Base-by-base conservation (phyloP, 2,888 invertebrate genomes). In the Aleiodes leptofemur region DNA sequence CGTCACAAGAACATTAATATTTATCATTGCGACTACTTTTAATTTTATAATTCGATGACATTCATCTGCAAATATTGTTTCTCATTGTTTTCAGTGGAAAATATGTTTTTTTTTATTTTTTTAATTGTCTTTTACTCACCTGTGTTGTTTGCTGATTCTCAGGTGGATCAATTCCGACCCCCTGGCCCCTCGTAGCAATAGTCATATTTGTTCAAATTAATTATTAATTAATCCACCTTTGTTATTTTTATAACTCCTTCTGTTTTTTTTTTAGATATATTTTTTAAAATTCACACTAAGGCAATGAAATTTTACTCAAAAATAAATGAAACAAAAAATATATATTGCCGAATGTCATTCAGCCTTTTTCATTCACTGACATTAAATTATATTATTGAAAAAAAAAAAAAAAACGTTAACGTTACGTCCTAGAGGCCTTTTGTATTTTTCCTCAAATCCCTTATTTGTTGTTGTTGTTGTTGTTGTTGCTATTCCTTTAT, bases 121-220 rank as follows among this genome's bases (percentile, higher is more conserved):
- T n/a, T 43, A 31, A 68, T 57, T 68, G 31, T 51, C 34, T 61
- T 53, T 50, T 13, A 72, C 23, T 51, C 9, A 43, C 74, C 57
- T 69, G 69, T 78, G 88, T 84, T 74, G 83, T 89, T 82, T 89
- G 89, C 78, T 89, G 89, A 81, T 83, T 87, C 79, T 92, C 92
- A 79, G 92, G 90, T 85, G 91, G 91, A 85, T 92, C 92, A 84
- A 91, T 91, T 81, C 91, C 90, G 81, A 91, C 90, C 85, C 91
- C 91, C 89, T 92, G 92, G 88, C 92, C 92, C 90, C 92, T 91
- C 76, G 92, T 92, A 87, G 92, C 92, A 88, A 93, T 92, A 86
- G 92, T 93, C 93, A 92, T 93, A 43, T 43, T 43, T 88, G 89
- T 91, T 88, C 81, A 34, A 74, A 34, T 66, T 53, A 74, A 66